phyloP scores from a whole-genome alignment of 2,113 vertebrate species.

The Coregonus clupeaformis region DNA sequence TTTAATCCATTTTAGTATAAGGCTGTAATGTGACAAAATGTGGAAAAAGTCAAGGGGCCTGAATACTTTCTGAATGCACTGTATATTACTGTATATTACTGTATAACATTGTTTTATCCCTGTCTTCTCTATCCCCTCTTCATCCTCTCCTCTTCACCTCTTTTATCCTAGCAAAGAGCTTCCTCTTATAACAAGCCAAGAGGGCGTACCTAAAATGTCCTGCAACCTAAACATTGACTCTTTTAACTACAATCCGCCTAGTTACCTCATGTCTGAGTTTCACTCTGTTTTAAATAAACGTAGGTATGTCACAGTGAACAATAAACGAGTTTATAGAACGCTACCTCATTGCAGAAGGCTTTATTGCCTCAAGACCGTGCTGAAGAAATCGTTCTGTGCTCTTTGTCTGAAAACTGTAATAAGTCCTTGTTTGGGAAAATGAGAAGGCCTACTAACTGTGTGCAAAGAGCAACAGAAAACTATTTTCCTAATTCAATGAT shows the following conservation, averaged over 20 bases:
- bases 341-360: neutral
- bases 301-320: neutral
- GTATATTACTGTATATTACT: too few species aligned
- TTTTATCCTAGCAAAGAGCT: neutral
- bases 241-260: neutral
- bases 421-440: constrained; percentile 23
- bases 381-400: neutral
- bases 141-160: neutral
- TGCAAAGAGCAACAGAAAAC: constrained; percentile 6
- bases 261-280: neutral
- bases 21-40: too few species aligned
- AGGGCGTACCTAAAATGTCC: neutral
- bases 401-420: neutral
- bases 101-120: too few species aligned
- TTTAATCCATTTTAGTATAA: too few species aligned
- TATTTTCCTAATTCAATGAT: neutral
- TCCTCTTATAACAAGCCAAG: neutral
- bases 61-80: too few species aligned
- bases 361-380: neutral
- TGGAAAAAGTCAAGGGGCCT: too few species aligned
- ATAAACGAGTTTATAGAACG: neutral
- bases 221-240: neutral
- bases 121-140: too few species aligned
- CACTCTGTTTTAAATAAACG: neutral
- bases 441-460: neutral